Evolutionary conservation across 2,888 invertebrate species (phyloP), one percentile per base, ranked within the genome.

Genomic region (Tetropium fuscum): DNA sequence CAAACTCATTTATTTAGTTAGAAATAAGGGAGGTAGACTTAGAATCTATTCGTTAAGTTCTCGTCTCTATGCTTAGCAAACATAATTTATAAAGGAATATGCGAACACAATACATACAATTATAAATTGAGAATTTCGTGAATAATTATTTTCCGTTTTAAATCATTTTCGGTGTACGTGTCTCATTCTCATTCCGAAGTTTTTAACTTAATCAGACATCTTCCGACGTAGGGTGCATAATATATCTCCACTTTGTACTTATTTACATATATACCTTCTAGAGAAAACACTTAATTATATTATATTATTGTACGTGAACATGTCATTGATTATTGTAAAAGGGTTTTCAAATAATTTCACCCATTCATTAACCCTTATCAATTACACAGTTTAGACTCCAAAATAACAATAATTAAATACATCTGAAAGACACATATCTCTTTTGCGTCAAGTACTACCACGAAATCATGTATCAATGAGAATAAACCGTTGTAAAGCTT

Each of bases 1-100:
- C 75, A 60, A 75, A 77, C 78, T 79, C 80, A 79, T 80, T 80
- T 80, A 79, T 80, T 79, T 74, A 77, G 78, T 77, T 78, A 60
- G 59, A 58, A 64, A 64, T 66, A 63, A 76, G 75, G 76, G 76
- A 75, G 74, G 73, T 71, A 75, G 71, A 73, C 71, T 73, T 64
- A 68, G 69, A 73, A 72, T 73, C 74, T 74, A 73, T 73, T 76
- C 75, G 76, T 76, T 76, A 64, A 75, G 73, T 70, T 73, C 60
- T 64, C 66, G 62, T 64, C 61, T 63, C 63, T 61, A 60, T 64
- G 40, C 25, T 72, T 64, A 63, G 64, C 68, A 66, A 72, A 70
- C 70, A 70, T 70, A 71, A 71, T 69, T 70, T 69, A 65, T 67
- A 71, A 71, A 70, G 71, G 71, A 70, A 67, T 68, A 60, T 41